Evolutionary conservation across 2,888 invertebrate species (phyloP), one percentile per base, ranked within the genome.

Genomic region (Epinotia bilunana): DNA sequence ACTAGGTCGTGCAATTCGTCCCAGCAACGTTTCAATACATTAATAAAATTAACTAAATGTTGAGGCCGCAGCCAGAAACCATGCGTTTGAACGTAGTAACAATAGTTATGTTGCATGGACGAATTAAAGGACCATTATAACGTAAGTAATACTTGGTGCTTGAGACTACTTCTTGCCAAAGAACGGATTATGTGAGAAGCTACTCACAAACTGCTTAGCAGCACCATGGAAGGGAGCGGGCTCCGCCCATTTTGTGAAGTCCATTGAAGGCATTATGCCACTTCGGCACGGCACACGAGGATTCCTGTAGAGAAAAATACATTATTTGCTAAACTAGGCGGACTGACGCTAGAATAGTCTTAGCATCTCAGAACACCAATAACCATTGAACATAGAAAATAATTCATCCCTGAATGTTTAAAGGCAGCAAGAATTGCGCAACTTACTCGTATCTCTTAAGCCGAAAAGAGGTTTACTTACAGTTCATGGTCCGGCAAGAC

Each of bases 241-340:
- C 86, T 98, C 98, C 20, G 98, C 97, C 98, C 98, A 98, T 91
- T 98, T 98, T 80, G 96, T 96, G 83, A 98, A 95, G 91, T 98
- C 98, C 84, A 98, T 97, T 76, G 96, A 95, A 16, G 98, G 98
- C 77, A 98, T 95, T 68, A 98, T 95, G 79, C 98, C 98, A 84
- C 98, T 98, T 89, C 97, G 96, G 91, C 98, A 98, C 11, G 98
- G 98, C 79, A 98, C 98, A 83, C 98, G 95, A n/a, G 98, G 98
- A 91, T 98, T 98, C 82, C 98, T 98, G 88, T n/a, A n/a, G 13
- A 53, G 92, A 92, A 83, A 9, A 16, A 57, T 49, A 64, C 20
- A 0, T n/a, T 5, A 39, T n/a, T 39, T 9, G 0, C n/a, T 13
- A 13, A 67, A 9, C 12, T 68, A n/a, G 12, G 11, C 18, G n/a